phyloP scores from a whole-genome alignment of 1,140 invertebrate species.

The Hycleus cichorii region DNA sequence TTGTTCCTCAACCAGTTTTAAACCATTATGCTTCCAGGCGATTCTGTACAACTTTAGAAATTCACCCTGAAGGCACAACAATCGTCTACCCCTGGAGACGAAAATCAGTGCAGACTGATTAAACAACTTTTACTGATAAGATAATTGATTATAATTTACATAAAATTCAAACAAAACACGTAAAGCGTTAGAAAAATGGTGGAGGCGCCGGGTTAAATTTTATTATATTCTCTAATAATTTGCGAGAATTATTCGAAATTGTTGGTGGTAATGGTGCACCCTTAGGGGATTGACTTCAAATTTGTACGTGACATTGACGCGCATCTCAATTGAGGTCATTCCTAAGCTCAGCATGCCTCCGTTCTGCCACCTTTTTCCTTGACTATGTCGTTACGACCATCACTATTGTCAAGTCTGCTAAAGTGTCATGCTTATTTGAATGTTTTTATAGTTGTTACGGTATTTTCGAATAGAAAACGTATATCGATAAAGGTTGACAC shows the following conservation, averaged over 20 bases:
- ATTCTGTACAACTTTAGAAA: too few relatives aligned
- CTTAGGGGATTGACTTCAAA: conserved; percentile 13
- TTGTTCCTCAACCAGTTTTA: conserved; percentile 22
- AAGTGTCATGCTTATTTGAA: conserved; percentile 21
- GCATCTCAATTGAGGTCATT: conserved; percentile 20
- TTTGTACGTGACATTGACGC: conserved; percentile 18
- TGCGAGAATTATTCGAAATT: too few relatives aligned
- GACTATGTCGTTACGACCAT: conserved; percentile 4
- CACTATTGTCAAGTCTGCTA: conserved; percentile 16
- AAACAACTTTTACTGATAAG: too few relatives aligned
- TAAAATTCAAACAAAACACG: background rate
- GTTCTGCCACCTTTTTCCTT: conserved; percentile 10
- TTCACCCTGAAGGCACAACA: too few relatives aligned
- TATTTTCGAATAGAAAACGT: conserved; percentile 4
- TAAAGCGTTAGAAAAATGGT: background rate
- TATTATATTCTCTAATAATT: too few relatives aligned
- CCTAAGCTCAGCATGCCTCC: conserved; percentile 20
- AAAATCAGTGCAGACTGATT: too few relatives aligned
- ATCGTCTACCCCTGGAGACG: too few relatives aligned
- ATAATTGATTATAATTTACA: too few relatives aligned
- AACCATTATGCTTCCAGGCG: too few relatives aligned
- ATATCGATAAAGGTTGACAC: conserved; percentile 3
- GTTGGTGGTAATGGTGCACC: background rate
- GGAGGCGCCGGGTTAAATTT: background rate
- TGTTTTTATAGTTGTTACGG: conserved; percentile 16